Base-by-base conservation (phyloP, 2,113 vertebrate species). In the Paramormyrops kingsleyae region DNA sequence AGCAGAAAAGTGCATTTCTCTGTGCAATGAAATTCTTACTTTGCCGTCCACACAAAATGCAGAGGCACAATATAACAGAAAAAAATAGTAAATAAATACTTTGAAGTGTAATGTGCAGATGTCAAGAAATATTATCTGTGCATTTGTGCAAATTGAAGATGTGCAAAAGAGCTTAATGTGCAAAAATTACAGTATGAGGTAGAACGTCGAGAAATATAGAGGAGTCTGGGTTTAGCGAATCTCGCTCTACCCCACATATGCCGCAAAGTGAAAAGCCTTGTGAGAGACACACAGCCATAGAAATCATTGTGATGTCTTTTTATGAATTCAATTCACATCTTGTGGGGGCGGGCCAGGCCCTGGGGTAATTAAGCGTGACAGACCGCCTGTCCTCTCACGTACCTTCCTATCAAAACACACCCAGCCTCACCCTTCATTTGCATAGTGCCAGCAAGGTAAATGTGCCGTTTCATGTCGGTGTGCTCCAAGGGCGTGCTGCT, bases 391-490 rank as follows among this genome's bases (percentile, higher is more conserved):
- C 31, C 49, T 27, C 52, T 83, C 52, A 35, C 10, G 52, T 84
- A n/a, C 77, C 62, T 85, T 21, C 89, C 80, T 44, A 80, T 44
- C 35, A 66, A 12, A 7, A 35, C 80, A 84, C 89, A 62, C 89
- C 89, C n/a, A 46, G 87, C 56, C 87, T 89, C 13, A 24, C 80
- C 89, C 89, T 35, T 44, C 17, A 17, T 89, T 89, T 89, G 52
- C 49, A 89, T 85, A 83, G n/a, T 85, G 39, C 50, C 53, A 88
- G 19, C 17, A 21, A 44, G 35, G 56, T n/a, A 47, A 84, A 47
- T 44, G 27, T 89, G 89, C 4, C 13, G 24, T 62, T 89, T 83
- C 80, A 83, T 85, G 89, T 56, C 17, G 5, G 35, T 44, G 35
- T 46, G 80, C 35, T 39, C 15, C 52, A 62, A 9, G 50, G 88